Evolutionary conservation across 2,113 vertebrate species (phyloP).

Genomic region (Trematocara unimaculatum): DNA sequence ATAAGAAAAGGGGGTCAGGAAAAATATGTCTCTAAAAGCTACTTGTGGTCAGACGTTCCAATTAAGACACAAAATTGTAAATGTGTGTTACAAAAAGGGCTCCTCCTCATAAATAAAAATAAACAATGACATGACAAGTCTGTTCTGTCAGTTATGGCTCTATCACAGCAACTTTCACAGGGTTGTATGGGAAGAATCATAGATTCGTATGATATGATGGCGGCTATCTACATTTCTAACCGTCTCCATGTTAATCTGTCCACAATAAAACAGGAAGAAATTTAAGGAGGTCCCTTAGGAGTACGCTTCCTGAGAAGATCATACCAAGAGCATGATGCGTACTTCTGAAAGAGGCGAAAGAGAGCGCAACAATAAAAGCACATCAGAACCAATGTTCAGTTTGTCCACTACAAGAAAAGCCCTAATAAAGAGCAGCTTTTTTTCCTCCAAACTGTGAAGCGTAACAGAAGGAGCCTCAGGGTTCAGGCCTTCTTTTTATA

Average conservation of each 20-base stretch:
- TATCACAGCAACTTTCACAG: background rate
- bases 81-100: background rate
- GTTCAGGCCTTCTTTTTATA: background rate
- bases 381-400: background rate
- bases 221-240: background rate
- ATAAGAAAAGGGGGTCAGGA: background rate
- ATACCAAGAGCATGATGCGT: rapidly evolving
- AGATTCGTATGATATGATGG: background rate
- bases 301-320: background rate
- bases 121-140: background rate
- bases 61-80: background rate
- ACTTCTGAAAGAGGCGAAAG: background rate
- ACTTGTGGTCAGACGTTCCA: background rate
- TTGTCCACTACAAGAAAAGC: background rate
- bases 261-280: background rate
- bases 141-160: background rate
- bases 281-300: background rate
- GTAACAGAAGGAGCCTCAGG: background rate
- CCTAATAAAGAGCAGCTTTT: background rate
- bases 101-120: background rate
- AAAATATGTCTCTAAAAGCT: background rate
- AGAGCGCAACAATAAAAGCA: background rate
- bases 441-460: background rate
- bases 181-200: background rate
- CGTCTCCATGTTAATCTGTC: background rate